Base-by-base conservation (phyloP, 2,888 invertebrate species). In the Atethmia centrago region DNA sequence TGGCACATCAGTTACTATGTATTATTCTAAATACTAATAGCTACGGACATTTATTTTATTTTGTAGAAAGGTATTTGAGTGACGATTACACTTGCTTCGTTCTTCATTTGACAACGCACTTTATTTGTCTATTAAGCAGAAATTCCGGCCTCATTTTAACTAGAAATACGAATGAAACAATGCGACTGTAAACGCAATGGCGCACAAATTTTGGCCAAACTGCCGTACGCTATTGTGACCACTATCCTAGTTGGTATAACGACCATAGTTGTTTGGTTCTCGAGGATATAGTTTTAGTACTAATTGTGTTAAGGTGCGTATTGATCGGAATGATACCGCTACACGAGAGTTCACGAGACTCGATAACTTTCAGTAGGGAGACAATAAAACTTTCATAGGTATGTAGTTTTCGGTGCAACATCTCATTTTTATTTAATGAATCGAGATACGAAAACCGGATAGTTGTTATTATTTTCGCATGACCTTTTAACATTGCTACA, bases 261-360 rank as follows among this genome's bases (percentile, higher is more conserved):
- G 76, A 58, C 53, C n/a, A 72, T 25, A 65, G 31, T 85, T 19
- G 76, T 55, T 68, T 82, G 76, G 3, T 59, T 49, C 8, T 42
- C 5, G 28, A 21, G 31, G 28, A 59, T 45, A 31, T 72, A 72
- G 71, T 74, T 58, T 45, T 61, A 71, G 67, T 75, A 58, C 69
- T 66, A 49, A 61, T 56, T 65, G 55, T 67, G 68, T 56, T 64
- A 40, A 70, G 66, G 71, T 80, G 55, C 10, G 78, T 87, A 87
- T 85, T 85, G 85, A 87, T 85, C 79, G 75, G 63, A 53, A 74
- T 65, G 21, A 72, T 72, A 61, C 66, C 75, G 36, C 63, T 83
- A 77, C 79, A 77, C 77, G 71, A 64, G 49, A 53, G 31, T 56
- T 56, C 31, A 56, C 56, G 31, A n/a, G 49, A 67, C 66, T 45